Conservation (phyloP, 2,888 invertebrate genomes). For the Deilephila porcellus region DNA sequence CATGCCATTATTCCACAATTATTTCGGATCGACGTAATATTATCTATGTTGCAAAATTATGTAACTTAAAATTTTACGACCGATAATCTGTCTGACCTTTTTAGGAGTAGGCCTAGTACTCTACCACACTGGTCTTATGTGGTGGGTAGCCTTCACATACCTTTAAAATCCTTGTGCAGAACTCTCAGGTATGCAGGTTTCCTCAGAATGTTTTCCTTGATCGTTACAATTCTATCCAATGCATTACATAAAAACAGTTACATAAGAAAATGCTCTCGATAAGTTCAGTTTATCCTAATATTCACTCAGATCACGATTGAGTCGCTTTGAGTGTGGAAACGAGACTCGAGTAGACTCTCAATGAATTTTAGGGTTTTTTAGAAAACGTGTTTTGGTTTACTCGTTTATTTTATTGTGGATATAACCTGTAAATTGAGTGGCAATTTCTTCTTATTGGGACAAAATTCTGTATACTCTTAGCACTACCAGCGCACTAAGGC, state of each 20-base stretch:
- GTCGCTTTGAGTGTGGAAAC: not conserved
- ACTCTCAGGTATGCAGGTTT: not conserved
- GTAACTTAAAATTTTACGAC: too few relatives aligned
- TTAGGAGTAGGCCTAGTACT: not conserved
- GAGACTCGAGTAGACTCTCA: not conserved
- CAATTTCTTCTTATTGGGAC: too few relatives aligned
- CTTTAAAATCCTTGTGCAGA: not conserved
- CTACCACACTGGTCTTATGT: not conserved
- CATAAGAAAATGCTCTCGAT: not conserved
- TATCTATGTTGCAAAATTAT: too few relatives aligned
- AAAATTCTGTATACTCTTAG: too few relatives aligned
- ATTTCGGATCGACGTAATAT: too few relatives aligned
- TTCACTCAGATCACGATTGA: not conserved
- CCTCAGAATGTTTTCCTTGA: not conserved
- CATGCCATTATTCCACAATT: too few relatives aligned
- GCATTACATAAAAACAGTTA: not conserved
- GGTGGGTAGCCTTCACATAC: not conserved
- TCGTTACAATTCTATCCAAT: not conserved
- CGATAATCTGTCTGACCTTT: too few relatives aligned
- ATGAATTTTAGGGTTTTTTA: not conserved
- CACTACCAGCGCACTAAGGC: too few relatives aligned
- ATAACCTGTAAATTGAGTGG: not conserved
- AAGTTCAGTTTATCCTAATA: not conserved
- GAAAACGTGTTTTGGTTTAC: not conserved
- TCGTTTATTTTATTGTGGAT: not conserved